phyloP scores from a whole-genome alignment of 2,113 vertebrate genomes.

The Charina bottae region DNA sequence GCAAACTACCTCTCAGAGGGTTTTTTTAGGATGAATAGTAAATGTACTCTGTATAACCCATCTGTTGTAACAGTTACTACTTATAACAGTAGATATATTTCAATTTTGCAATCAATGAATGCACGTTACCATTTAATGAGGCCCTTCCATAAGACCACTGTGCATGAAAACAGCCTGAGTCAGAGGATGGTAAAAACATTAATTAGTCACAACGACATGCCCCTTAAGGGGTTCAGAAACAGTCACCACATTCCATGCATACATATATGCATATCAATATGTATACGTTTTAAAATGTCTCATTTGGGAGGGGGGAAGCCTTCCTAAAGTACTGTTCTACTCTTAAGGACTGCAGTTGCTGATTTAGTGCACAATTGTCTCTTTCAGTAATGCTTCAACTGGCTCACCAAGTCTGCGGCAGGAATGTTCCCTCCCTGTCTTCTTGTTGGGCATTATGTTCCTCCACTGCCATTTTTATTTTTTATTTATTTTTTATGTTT shows the following conservation, averaged over 20 bases:
- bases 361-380: constrained; percentile 60
- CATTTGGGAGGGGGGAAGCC: neutral
- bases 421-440: too few species aligned
- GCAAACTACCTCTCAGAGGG: too few species aligned
- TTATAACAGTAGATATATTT: neutral
- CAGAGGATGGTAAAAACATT: too few species aligned
- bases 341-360: constrained; percentile 49
- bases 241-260: rapidly evolving
- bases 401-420: too few species aligned
- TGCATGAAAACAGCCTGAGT: too few species aligned
- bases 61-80: neutral
- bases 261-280: neutral
- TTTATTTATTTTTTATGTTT: constrained; percentile 51
- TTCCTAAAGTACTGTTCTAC: constrained; percentile 8
- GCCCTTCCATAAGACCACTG: too few species aligned
- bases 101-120: too few species aligned
- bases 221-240: neutral
- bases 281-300: neutral
- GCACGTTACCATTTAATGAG: too few species aligned
- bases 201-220: neutral
- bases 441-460: too few species aligned
- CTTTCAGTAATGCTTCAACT: constrained; percentile 43
- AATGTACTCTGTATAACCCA: neutral
- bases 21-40: too few species aligned
- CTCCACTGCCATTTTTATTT: too few species aligned